phyloP scores from a whole-genome alignment of 2,797 vertebrate genomes.

The Alca torda region DNA sequence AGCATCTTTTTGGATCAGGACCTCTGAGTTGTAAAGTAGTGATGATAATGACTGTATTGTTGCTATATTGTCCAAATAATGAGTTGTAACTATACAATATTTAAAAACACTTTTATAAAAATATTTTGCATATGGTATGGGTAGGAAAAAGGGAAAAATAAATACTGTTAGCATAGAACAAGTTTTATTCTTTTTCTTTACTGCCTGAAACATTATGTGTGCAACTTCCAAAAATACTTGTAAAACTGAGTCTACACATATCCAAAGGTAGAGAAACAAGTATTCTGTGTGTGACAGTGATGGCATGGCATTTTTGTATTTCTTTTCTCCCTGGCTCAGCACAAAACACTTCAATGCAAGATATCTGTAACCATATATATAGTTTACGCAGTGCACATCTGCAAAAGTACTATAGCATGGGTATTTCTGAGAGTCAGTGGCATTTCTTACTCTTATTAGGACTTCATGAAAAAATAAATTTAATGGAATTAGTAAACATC shows the following conservation, averaged over 20 bases:
- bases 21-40: background rate
- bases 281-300: background rate
- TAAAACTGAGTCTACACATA: background rate
- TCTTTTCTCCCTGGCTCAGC: background rate
- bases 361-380: background rate
- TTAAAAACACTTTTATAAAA: background rate
- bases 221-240: background rate
- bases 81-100: background rate
- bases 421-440: background rate
- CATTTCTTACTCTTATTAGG: conserved; percentile 39
- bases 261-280: background rate
- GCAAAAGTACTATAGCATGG: background rate
- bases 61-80: background rate
- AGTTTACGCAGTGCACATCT: background rate
- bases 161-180: background rate
- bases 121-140: background rate
- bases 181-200: background rate
- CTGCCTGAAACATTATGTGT: background rate
- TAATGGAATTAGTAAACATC: conserved; percentile 55
- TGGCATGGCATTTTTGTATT: background rate
- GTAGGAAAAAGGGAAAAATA: background rate
- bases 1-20: background rate
- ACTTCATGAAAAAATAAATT: conserved; percentile 46
- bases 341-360: background rate
- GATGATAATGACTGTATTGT: background rate